Evolutionary conservation across 2,113 vertebrate species (phyloP), one percentile per base, ranked within the genome.

Genomic region (Pollimyrus isidori): DNA sequence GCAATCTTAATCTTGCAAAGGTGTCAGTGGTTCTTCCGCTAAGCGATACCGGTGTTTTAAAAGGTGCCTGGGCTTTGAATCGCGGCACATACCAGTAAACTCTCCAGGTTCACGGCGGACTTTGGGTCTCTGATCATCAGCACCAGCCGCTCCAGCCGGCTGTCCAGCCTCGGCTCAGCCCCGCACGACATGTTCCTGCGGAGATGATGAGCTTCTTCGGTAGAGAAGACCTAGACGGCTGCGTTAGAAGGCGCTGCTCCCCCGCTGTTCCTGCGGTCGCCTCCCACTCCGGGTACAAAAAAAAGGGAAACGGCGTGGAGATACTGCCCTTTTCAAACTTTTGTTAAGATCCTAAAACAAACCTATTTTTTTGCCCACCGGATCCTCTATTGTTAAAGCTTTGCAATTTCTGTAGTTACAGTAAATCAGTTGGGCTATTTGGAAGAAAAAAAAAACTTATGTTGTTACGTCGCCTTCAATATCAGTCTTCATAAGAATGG

Each of bases 21-120:
- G 26, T 35, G 56, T n/a, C 56, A 9, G 56, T n/a, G 56, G 56
- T 69, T 26, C n/a, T 69, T 69, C 9, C 62, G 62, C 7, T 65
- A 26, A n/a, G 0, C 9, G 62, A 26, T 65, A 4, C 58, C 9
- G 10, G 58, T 3, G 1, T 69, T 26, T 3, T 30, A 13, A 11
- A 26, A 13, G 10, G 62, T 2, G 42, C 7, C 76, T 45, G 5
- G 73, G 21, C 45, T 84, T 10, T 84, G 19, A 45, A 84, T 83
- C 80, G 89, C 17, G 52, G 52, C 45, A 95, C 97, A 97, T 95
- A 99, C 98, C 98, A 99, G 95, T 83, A 99, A 90, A 53, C 97
- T 97, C 93, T 97, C 97, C 94, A 99, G 92, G 94, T 98, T 98
- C 89, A 99, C 94, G 0, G 95, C 95, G 1, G 97, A 98, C 88